Percentiles rank a stretch among this genome's conserved stretches.
Evolutionary conservation across 2,888 invertebrate species (phyloP).

Genomic region (Aproaerema taeniolella): DNA sequence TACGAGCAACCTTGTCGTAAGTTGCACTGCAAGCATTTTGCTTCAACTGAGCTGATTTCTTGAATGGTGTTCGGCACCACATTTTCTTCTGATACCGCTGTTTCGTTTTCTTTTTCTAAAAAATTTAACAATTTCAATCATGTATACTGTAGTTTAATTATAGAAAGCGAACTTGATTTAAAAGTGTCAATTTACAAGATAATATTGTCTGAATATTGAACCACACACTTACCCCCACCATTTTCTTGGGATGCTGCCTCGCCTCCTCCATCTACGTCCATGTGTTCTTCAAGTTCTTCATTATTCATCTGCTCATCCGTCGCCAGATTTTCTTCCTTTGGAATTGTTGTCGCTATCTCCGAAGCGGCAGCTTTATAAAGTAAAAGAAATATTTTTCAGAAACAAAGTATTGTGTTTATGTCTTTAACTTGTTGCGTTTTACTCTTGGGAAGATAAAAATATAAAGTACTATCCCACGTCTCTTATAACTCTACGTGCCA

Average conservation of each 20-base stretch:
- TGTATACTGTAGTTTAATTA: not conserved
- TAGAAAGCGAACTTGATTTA: not conserved
- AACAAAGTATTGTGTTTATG: too few species aligned
- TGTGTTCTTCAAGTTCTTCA: slow-evolving; percentile 26
- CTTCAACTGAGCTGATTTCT: slow-evolving; percentile 48
- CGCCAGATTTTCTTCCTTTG: slow-evolving; percentile 40
- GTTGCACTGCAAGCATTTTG: slow-evolving; percentile 67
- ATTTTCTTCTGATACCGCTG: slow-evolving; percentile 48
- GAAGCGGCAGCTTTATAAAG: slow-evolving; percentile 14
- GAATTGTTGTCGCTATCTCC: slow-evolving; percentile 36
- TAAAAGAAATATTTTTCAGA: too few species aligned
- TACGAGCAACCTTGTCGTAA: slow-evolving; percentile 44
- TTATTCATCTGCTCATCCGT: slow-evolving; percentile 26
- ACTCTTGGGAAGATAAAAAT: too few species aligned
- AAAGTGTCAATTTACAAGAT: too few species aligned
- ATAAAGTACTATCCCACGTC: too few species aligned
- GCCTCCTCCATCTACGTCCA: slow-evolving; percentile 28
- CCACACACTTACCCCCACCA: slow-evolving; percentile 39
- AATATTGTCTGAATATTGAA: too few species aligned
- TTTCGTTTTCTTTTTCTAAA: slow-evolving; percentile 68
- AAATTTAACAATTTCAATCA: too few species aligned
- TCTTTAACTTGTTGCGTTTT: too few species aligned
- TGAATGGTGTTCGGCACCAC: slow-evolving; percentile 51
- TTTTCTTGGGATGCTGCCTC: slow-evolving; percentile 47
- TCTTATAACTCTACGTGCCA: too few species aligned